These are phyloP conservation scores for Cossypha polioptera DNA, from an alignment of 2,797 vertebrate species.

Conservation along the genomic window DNA sequence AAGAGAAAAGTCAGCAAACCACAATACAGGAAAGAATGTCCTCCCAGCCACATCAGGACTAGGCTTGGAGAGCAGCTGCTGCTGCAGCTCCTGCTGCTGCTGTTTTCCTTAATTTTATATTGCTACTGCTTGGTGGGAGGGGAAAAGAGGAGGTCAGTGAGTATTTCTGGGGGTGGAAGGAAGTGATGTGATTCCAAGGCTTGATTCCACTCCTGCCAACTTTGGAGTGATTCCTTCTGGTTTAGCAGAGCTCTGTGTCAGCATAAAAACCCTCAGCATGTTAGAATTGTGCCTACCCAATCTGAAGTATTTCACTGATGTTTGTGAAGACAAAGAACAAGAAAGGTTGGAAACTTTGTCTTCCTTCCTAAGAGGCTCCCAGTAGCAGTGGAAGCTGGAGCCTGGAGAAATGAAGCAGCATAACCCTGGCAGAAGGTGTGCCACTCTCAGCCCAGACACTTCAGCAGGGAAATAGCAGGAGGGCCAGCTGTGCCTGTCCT, in stretches of 20 bases:
- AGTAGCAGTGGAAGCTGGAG: background rate
- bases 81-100: background rate
- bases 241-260: background rate
- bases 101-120: constrained; percentile 10
- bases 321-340: background rate
- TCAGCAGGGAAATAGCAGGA: background rate
- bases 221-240: background rate
- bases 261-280: background rate
- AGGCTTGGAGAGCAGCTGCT: background rate
- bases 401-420: background rate
- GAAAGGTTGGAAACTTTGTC: background rate
- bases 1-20: constrained; percentile 57
- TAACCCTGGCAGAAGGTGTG: background rate
- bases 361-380: background rate
- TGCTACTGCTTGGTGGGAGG: background rate
- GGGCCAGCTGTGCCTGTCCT: background rate
- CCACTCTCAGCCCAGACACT: background rate
- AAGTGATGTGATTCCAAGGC: constrained; percentile 12
- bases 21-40: constrained; percentile 56
- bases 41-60: background rate
- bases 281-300: background rate
- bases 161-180: constrained; percentile 48
- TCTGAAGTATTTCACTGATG: background rate
- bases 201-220: background rate
- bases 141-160: background rate